Evolutionary conservation across 2,888 invertebrate genomes (phyloP), one percentile per base, ranked within the genome.

Genomic region (Drosophila pseudotalamancana): DNA sequence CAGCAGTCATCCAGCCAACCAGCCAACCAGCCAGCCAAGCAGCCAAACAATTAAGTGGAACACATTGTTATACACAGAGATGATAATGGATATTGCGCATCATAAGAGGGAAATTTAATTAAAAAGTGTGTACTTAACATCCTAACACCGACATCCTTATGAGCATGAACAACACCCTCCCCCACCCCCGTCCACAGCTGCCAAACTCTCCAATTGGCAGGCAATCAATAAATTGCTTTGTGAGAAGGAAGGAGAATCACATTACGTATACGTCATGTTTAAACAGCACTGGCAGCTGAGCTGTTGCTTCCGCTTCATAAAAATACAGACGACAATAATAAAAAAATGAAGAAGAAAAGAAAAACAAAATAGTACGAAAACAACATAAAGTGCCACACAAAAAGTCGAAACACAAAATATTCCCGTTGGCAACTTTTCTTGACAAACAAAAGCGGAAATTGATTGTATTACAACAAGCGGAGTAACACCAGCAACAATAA

Each of bases 381-480:
- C 72, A 68, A 54, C 43, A 48, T 25, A 65, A 62, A 62, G 53
- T 68, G 62, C 53, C 48, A 34, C 53, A 76, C 14, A 72, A 78
- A 59, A 76, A 75, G 85, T 71, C 65, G 76, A 70, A 72, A 68
- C 62, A 83, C 45, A 63, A 48, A 37, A 63, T 49, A 40, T 59
- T 43, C 46, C 55, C 43, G 32, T 43, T 43, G 53, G 31, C 66
- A 75, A 86, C 72, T 86, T 83, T 80, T 68, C 87, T 68, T 73
- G 73, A 81, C 86, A 81, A 87, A 81, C 87, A 80, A 70, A 70
- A 81, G 84, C 81, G 87, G 87, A 81, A 81, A 81, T 81, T 81
- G 80, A 86, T 83, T 81, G 81, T 81, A 86, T 87, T 81, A 76
- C 83, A 73, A 61, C 57, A 69, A 42, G 32, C 53, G 37, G 25